These are phyloP conservation scores for Syritta pipiens DNA, from an alignment of 2,888 invertebrate genomes.

Conservation along the genomic window DNA sequence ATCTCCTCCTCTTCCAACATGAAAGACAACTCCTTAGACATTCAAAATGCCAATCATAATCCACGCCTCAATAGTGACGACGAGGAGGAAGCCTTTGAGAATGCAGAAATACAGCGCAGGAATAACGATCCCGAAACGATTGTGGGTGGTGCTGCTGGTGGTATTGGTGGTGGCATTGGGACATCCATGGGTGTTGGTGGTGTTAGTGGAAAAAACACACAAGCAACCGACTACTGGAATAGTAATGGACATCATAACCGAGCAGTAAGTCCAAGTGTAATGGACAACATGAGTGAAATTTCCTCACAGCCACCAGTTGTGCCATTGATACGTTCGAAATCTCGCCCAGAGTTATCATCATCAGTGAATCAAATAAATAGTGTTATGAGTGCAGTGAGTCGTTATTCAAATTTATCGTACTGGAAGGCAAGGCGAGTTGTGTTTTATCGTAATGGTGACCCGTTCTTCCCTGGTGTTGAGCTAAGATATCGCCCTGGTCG, in stretches of 20 bases:
- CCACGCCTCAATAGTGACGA: constrained; percentile 49
- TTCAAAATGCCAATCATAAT: constrained; percentile 35
- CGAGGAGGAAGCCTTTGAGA: constrained; percentile 63
- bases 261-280: constrained; percentile 75
- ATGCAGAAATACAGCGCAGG: constrained; percentile 49
- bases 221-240: constrained; percentile 72
- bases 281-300: constrained; percentile 83
- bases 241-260: constrained; percentile 70
- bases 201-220: constrained; percentile 69
- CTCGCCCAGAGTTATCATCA: constrained; percentile 77
- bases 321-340: constrained; percentile 78
- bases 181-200: constrained; percentile 46
- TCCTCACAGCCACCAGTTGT: constrained; percentile 80
- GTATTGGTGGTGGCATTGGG: constrained; percentile 64
- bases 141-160: constrained; percentile 67
- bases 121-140: constrained; percentile 74
- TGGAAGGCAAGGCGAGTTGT: constrained; percentile 93
- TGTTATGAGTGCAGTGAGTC: constrained; percentile 80
- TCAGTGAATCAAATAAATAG: constrained; percentile 72
- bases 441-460: constrained; percentile 96
- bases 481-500: constrained; percentile 93
- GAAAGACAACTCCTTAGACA: constrained; percentile 63
- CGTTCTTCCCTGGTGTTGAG: constrained; percentile 93
- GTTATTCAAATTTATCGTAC: constrained; percentile 90
- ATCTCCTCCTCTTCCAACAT: constrained; percentile 70